Base-by-base conservation (phyloP, 2,113 vertebrate genomes). In the Trachemys scripta region DNA sequence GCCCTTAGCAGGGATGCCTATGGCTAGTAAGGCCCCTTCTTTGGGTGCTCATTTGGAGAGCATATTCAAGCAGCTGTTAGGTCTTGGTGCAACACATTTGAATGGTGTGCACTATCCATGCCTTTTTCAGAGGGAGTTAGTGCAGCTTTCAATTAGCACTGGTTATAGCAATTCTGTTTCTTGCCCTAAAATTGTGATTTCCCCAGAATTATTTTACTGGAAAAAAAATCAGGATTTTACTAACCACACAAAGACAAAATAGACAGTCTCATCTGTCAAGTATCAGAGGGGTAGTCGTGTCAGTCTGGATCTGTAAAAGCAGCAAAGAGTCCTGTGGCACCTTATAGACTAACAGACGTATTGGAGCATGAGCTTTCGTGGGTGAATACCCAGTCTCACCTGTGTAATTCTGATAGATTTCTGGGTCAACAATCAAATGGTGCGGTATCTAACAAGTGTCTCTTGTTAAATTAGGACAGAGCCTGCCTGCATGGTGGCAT, bases 51-150 rank as follows among this genome's bases (percentile, higher is more conserved):
- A 10, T 83, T 62, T 2, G 22, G 1, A 1, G 3, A 89, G 42
- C 31, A 90, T 24, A 12, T 27, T 59, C 57, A 87, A n/a, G 6
- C 42, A 82, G 49, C 11, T 82, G n/a, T 12, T 24, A 20, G 12
- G 50, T 27, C n/a, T 69, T 42, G 8, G 10, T 6, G 10, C 53
- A 84, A 27, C 4, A 35, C 38, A 31, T 0, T 0, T 50, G 57
- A 17, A 86, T 3, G 3, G 4, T 47, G 2, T 86, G 31, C 38
- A 65, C 88, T 31, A 80, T 5, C 56, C 47, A 10, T 5, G 1
- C 14, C 6, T 84, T 80, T 94, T 50, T 65, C 22, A 84, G 13
- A 69, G 25, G 6, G 62, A 35, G 27, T 17, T 65, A 65, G 89
- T n/a, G 9, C 8, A 38, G 24, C 25, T 38, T 35, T 51, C 31